phyloP scores from a whole-genome alignment of 2,888 invertebrate genomes.

The Vesta saturnalis region DNA sequence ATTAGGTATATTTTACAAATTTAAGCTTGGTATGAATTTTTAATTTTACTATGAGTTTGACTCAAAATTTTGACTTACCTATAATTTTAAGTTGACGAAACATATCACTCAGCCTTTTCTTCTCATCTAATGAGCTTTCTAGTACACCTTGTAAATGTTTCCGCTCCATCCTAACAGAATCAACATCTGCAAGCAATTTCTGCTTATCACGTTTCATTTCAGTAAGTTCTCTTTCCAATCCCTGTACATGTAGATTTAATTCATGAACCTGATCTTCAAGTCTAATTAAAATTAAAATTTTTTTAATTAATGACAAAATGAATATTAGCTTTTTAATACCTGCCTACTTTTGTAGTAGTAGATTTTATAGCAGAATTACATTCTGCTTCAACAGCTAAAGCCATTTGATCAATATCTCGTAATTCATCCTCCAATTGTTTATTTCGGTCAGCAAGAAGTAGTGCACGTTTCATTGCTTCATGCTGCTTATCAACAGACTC shows the following conservation, averaged over 20 bases:
- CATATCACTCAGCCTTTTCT: constrained; percentile 66
- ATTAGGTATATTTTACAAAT: not conserved
- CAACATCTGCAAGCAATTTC: constrained; percentile 62
- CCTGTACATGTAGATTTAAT: constrained; percentile 62
- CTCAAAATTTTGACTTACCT: constrained; percentile 63
- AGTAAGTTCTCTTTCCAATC: constrained; percentile 62
- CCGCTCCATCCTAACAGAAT: constrained; percentile 66
- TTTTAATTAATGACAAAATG: not conserved
- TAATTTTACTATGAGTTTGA: too few species aligned
- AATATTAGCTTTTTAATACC: constrained; percentile 43
- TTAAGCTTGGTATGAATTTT: too few species aligned
- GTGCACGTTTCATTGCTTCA: constrained; percentile 82
- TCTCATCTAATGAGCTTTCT: constrained; percentile 66
- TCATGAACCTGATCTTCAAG: constrained; percentile 64
- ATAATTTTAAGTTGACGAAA: constrained; percentile 70
- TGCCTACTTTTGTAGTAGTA: constrained; percentile 65
- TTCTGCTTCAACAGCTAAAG: constrained; percentile 79
- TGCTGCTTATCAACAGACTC: constrained; percentile 75
- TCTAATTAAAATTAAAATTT: constrained; percentile 34
- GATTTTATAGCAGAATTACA: constrained; percentile 75
- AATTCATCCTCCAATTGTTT: constrained; percentile 76
- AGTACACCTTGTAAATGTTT: constrained; percentile 67
- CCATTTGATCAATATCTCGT: constrained; percentile 77
- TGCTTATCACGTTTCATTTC: constrained; percentile 62
- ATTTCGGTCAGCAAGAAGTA: constrained; percentile 78